These are phyloP conservation scores for Drosophila barbarae DNA, from an alignment of 2,888 invertebrate species.

Conservation along the genomic window DNA sequence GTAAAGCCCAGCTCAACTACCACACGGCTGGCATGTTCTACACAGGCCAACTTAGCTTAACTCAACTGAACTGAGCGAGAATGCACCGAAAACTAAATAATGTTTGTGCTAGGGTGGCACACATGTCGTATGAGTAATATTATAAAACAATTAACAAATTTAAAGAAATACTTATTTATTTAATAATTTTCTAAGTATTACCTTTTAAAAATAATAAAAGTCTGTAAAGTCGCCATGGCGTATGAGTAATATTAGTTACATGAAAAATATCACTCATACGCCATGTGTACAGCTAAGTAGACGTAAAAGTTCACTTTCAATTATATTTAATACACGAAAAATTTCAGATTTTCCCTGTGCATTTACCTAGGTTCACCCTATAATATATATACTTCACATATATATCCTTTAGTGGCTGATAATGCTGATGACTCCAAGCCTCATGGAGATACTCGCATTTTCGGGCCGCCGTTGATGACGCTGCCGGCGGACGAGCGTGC, in stretches of 20 bases:
- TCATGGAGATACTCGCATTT: slow-evolving; percentile 15
- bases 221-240: neutral
- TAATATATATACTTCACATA: slow-evolving; percentile 20
- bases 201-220: neutral
- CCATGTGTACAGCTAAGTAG: neutral
- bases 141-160: too few species aligned
- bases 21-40: slow-evolving; percentile 48
- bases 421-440: slow-evolving; percentile 58
- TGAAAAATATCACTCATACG: slow-evolving; percentile 5
- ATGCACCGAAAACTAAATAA: slow-evolving; percentile 36
- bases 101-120: slow-evolving; percentile 20
- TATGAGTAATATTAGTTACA: neutral
- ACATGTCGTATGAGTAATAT: neutral
- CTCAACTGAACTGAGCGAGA: slow-evolving; percentile 32
- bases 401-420: slow-evolving; percentile 45
- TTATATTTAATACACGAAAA: neutral
- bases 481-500: slow-evolving; percentile 18
- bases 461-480: slow-evolving; percentile 31
- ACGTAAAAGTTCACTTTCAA: too few species aligned
- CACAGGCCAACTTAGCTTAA: slow-evolving; percentile 24
- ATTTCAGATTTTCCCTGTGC: neutral
- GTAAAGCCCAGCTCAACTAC: slow-evolving; percentile 50
- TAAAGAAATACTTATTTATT: neutral
- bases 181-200: neutral
- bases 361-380: slow-evolving; percentile 8